phyloP scores from a whole-genome alignment of 2,113 vertebrate genomes.

The Leptobrachium leishanense region DNA sequence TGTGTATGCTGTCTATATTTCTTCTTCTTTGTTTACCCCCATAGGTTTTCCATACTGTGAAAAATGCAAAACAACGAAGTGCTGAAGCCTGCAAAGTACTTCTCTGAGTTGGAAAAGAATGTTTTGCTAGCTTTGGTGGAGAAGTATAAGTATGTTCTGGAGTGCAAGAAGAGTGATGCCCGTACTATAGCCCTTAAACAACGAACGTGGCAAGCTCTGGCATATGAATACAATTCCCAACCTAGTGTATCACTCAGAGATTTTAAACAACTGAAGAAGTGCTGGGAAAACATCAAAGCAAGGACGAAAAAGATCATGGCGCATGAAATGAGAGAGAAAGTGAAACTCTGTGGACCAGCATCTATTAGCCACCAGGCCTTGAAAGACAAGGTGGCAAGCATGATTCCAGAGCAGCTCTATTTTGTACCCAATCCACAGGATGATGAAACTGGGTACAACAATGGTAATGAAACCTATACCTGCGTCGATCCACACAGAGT shows the following conservation, averaged over 20 bases:
- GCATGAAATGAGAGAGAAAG: conserved; percentile 76
- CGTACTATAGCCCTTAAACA: conserved; percentile 78
- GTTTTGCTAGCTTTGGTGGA: conserved; percentile 77
- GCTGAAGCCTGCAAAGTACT: conserved; percentile 80
- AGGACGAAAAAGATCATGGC: conserved; percentile 84
- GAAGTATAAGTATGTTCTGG: conserved; percentile 77
- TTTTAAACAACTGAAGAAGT: conserved; percentile 81
- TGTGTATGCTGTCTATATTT: neutral
- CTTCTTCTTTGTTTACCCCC: conserved; percentile 55
- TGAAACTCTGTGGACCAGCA: conserved; percentile 73
- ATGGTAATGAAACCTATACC: conserved; percentile 60
- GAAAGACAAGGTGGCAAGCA: conserved; percentile 73
- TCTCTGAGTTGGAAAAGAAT: conserved; percentile 79
- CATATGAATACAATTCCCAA: conserved; percentile 77
- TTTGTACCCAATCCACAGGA: conserved; percentile 75
- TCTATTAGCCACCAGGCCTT: conserved; percentile 69
- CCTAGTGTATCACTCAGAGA: conserved; percentile 75
- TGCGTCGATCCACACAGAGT: no score
- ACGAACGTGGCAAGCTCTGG: conserved; percentile 76
- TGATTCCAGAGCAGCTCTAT: conserved; percentile 78
- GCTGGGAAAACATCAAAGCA: conserved; percentile 83
- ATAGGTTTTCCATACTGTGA: conserved; percentile 63
- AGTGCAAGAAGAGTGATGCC: conserved; percentile 78
- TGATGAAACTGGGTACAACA: conserved; percentile 73
- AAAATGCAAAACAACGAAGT: conserved; percentile 84